Percentiles rank a stretch among this genome's conserved stretches.
Evolutionary conservation across 2,888 invertebrate genomes (phyloP).

Genomic region (Hemithea aestivaria): DNA sequence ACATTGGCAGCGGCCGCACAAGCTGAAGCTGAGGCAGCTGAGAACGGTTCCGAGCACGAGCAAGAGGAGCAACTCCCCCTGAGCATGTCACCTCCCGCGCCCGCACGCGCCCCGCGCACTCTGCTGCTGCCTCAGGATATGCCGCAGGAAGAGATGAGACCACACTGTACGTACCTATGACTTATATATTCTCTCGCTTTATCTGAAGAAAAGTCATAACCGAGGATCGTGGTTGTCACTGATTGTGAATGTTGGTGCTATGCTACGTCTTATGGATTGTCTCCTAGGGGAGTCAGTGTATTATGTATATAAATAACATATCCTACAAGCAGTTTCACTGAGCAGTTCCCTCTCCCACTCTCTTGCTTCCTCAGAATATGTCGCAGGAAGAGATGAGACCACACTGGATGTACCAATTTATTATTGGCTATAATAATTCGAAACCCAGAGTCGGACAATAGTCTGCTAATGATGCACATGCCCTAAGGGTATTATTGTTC

Average conservation of each 20-base stretch:
- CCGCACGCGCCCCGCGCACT: slow-evolving; percentile 73
- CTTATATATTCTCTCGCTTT: no score
- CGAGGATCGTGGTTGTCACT: no score
- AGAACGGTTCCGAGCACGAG: slow-evolving; percentile 43
- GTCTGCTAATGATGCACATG: no score
- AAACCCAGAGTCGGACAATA: no score
- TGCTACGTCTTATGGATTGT: no score
- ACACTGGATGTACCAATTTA: slow-evolving; percentile 84
- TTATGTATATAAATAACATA: no score
- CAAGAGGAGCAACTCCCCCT: slow-evolving; percentile 14
- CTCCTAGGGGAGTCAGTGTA: no score
- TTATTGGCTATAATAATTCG: no score
- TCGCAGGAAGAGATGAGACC: slow-evolving; percentile 82
- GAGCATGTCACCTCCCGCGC: slow-evolving; percentile 49
- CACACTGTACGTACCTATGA: slow-evolving; percentile 83
- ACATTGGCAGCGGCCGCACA: slow-evolving; percentile 64
- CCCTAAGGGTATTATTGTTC: no score
- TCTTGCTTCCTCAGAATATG: slow-evolving; percentile 79
- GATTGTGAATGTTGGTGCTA: no score
- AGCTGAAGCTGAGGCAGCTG: slow-evolving; percentile 54
- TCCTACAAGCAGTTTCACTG: no score
- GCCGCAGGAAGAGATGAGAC: slow-evolving; percentile 81
- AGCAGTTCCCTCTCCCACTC: slow-evolving; percentile 74
- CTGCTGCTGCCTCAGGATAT: slow-evolving; percentile 79
- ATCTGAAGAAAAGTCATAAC: no score